Conservation (phyloP, 2,888 invertebrate species). For the Papilio elwesi region DNA sequence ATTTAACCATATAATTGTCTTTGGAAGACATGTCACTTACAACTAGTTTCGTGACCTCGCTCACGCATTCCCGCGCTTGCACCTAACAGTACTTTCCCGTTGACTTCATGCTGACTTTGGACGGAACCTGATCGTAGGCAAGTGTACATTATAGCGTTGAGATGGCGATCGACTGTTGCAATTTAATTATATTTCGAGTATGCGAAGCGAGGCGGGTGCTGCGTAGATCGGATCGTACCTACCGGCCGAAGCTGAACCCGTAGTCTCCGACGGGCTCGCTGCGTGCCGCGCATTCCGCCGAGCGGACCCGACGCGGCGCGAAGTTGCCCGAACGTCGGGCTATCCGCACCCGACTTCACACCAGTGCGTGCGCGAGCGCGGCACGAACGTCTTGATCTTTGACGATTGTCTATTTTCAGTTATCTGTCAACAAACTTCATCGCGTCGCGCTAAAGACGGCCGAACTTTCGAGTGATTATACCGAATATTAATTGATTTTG, state of each 20-base stretch:
- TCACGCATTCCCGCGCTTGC: constrained; percentile 84
- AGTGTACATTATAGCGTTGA: constrained; percentile 76
- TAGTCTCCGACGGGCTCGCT: constrained; percentile 60
- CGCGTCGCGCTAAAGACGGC: constrained; percentile 70
- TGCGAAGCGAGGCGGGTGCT: constrained; percentile 69
- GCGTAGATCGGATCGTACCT: constrained; percentile 68
- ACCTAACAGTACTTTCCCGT: constrained; percentile 84
- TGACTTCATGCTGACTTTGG: constrained; percentile 83
- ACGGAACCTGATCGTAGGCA: constrained; percentile 82
- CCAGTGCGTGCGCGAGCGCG: constrained; percentile 82
- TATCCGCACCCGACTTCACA: constrained; percentile 81
- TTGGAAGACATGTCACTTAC: constrained; percentile 76
- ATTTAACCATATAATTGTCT: constrained; percentile 67
- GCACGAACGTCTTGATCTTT: constrained; percentile 78
- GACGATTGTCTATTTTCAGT: constrained; percentile 65
- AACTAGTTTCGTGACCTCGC: constrained; percentile 85
- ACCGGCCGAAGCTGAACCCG: constrained; percentile 63
- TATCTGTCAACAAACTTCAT: constrained; percentile 82
- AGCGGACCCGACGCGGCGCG: constrained; percentile 65
- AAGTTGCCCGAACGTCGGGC: constrained; percentile 60
- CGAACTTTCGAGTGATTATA: constrained; percentile 69
- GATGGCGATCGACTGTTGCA: constrained; percentile 79
- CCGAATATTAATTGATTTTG: constrained; percentile 70
- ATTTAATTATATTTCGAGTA: constrained; percentile 82
- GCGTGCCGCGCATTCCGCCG: constrained; percentile 79